These are phyloP conservation scores for Drosophila macrospina DNA, from an alignment of 2,888 invertebrate genomes.

Conservation along the genomic window DNA sequence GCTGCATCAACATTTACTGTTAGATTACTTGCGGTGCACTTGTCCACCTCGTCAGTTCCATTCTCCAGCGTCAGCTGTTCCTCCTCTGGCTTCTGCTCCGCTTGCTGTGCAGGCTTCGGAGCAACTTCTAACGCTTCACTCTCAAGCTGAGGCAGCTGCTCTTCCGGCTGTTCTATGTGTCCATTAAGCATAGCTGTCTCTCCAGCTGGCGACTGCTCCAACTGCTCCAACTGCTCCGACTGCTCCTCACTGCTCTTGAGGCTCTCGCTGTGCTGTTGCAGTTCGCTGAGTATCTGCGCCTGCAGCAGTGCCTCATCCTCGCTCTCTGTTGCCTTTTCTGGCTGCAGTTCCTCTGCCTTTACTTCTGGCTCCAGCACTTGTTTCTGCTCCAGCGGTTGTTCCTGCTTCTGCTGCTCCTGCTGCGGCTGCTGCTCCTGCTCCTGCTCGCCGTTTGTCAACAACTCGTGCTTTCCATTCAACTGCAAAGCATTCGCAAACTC, in stretches of 20 bases:
- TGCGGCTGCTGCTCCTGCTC: constrained; percentile 19
- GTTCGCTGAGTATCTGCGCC: constrained; percentile 78
- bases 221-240: constrained; percentile 8
- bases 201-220: constrained; percentile 13
- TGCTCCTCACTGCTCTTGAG: constrained; percentile 23
- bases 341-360: constrained; percentile 30
- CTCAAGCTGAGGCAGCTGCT: constrained; percentile 49
- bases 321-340: constrained; percentile 4
- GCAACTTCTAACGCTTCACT: not conserved
- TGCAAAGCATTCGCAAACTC: constrained; percentile 50
- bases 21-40: constrained; percentile 32
- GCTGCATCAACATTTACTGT: constrained; percentile 50
- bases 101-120: not conserved
- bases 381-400: constrained; percentile 3
- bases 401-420: constrained; percentile 23
- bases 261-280: constrained; percentile 75
- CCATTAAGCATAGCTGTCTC: constrained; percentile 50
- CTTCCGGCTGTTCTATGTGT: constrained; percentile 42
- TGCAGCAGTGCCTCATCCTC: constrained; percentile 68
- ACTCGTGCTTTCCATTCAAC: constrained; percentile 53
- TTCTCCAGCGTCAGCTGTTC: constrained; percentile 9
- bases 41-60: constrained; percentile 60
- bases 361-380: constrained; percentile 33
- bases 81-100: not conserved
- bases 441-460: constrained; percentile 67